phyloP scores from a whole-genome alignment of 1,140 invertebrate species.

The Andrena cerasifolii region DNA sequence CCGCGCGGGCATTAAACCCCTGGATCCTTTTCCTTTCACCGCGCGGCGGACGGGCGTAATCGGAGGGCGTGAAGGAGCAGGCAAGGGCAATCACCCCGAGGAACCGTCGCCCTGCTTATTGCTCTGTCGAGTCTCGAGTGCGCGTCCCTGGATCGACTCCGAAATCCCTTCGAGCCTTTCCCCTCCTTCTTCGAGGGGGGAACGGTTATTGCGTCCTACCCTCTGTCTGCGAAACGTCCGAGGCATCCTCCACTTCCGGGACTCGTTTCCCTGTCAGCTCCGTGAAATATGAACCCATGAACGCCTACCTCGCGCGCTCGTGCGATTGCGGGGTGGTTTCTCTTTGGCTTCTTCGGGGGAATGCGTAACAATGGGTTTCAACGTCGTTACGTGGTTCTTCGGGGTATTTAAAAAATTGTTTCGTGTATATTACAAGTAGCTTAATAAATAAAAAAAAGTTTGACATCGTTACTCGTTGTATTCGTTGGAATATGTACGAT shows the following conservation, averaged over 20 bases:
- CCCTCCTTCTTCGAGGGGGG: too few relatives aligned
- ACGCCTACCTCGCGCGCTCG: neutral
- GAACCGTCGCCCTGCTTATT: constrained; percentile 34
- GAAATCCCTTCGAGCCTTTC: constrained; percentile 52
- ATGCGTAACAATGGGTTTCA: too few relatives aligned
- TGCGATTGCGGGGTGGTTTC: neutral
- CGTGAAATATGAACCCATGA: neutral
- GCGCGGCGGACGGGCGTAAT: constrained; percentile 36
- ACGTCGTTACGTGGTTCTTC: too few relatives aligned
- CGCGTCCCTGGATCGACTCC: constrained; percentile 20
- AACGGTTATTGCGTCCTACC: constrained; percentile 41
- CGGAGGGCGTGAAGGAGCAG: constrained; percentile 43
- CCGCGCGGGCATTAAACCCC: constrained; percentile 48
- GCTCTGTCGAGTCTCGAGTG: neutral
- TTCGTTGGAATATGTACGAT: too few relatives aligned
- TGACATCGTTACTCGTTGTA: too few relatives aligned
- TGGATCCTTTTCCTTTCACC: constrained; percentile 43
- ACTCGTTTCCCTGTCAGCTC: constrained; percentile 14
- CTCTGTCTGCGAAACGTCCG: constrained; percentile 29
- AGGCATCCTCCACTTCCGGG: constrained; percentile 32
- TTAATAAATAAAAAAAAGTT: too few relatives aligned
- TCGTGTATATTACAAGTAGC: too few relatives aligned
- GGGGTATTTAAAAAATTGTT: too few relatives aligned
- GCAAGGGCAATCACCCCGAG: constrained; percentile 46
- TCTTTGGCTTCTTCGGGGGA: neutral